phyloP scores from a whole-genome alignment of 1,140 invertebrate genomes.

The Drosophila malerkotliana region DNA sequence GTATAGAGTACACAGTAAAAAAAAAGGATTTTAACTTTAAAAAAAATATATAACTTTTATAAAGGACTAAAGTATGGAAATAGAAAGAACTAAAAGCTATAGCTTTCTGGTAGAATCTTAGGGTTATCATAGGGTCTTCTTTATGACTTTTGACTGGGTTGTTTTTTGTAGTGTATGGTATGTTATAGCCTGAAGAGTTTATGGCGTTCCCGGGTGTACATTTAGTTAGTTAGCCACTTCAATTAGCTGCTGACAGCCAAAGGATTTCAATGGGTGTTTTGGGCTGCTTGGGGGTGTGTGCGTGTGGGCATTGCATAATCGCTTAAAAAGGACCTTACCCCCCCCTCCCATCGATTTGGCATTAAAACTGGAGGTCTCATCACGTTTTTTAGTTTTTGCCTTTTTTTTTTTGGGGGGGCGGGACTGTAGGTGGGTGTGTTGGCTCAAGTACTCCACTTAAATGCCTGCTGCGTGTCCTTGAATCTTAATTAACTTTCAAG shows the following conservation, averaged over 20 bases:
- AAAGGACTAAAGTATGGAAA: too few species aligned
- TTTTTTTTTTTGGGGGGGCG: neutral
- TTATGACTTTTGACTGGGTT: neutral
- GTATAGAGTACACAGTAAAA: constrained; percentile 11
- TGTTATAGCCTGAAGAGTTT: constrained; percentile 13
- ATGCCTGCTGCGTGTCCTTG: constrained; percentile 58
- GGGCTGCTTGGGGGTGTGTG: neutral
- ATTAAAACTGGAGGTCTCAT: constrained; percentile 15
- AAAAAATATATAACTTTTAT: too few species aligned
- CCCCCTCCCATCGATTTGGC: constrained; percentile 33
- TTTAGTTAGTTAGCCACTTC: constrained; percentile 62
- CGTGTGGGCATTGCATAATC: constrained; percentile 60
- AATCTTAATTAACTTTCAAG: constrained; percentile 67
- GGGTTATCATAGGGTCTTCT: neutral
- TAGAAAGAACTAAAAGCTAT: neutral
- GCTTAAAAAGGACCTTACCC: constrained; percentile 1
- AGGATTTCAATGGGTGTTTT: constrained; percentile 4
- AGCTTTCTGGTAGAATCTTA: neutral
- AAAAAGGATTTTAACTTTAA: neutral
- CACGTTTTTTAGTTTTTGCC: neutral
- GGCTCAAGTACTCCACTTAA: neutral
- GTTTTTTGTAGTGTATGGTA: neutral
- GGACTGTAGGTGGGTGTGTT: neutral
- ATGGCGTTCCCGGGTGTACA: constrained; percentile 56
- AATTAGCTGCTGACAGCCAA: constrained; percentile 52